A percentile compares a stretch with the other conserved stretches of the same genome.
Conservation (phyloP, 2,888 invertebrate genomes). For the Prosopocoilus inquinatus region DNA sequence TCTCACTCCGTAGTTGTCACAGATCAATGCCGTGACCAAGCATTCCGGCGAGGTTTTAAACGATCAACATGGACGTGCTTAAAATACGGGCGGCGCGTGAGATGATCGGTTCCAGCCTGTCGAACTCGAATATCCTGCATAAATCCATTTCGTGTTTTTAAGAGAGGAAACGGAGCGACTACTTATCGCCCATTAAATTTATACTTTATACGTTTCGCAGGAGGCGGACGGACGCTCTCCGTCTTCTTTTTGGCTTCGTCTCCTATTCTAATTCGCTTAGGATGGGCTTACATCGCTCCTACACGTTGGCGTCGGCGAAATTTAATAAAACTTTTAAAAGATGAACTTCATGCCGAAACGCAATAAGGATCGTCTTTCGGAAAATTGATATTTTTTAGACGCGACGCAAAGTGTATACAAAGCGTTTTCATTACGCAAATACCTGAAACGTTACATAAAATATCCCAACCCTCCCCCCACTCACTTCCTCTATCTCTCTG, state of each 20-base stretch:
- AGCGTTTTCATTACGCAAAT: too few species aligned
- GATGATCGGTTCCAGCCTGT: conserved; percentile 43
- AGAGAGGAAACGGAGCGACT: conserved; percentile 43
- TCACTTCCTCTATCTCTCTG: too few species aligned
- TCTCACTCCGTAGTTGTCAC: conserved; percentile 23
- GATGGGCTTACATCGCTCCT: conserved; percentile 11
- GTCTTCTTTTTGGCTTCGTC: conserved; percentile 17
- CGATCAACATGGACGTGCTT: conserved; percentile 38
- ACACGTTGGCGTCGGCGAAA: conserved; percentile 19
- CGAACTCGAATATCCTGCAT: conserved; percentile 39
- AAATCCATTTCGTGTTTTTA: conserved; percentile 43
- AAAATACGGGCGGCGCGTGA: conserved; percentile 35
- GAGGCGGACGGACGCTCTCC: conserved; percentile 20
- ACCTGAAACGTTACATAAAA: too few species aligned
- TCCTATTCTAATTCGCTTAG: conserved; percentile 13
- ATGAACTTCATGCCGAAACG: conserved; percentile 26
- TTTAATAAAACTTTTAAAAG: conserved; percentile 29
- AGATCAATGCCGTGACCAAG: conserved; percentile 41
- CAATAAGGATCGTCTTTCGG: conserved; percentile 26
- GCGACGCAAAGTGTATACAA: neutral
- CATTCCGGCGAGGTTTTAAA: conserved; percentile 41
- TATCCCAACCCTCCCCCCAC: too few species aligned
- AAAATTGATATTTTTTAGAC: conserved; percentile 25
- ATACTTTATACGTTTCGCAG: conserved; percentile 25
- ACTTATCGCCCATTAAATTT: conserved; percentile 43